Evolutionary conservation across 2,797 vertebrate genomes (phyloP), one percentile per base, ranked within the genome.

Genomic region (Pseudotriccus pelzelni): DNA sequence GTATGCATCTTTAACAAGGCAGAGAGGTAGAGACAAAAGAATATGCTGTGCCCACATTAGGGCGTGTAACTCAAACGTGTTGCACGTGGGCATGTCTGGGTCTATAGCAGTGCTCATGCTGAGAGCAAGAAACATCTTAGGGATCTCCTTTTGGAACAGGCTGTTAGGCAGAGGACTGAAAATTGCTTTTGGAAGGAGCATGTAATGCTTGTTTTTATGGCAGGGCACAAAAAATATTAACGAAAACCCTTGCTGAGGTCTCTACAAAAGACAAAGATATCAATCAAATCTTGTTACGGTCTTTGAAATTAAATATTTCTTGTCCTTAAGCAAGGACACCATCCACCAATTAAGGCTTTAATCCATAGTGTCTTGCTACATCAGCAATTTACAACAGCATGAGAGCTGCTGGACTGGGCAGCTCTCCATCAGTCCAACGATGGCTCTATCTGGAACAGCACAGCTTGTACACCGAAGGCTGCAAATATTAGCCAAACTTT

Each of bases 81-180:
- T 46, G n/a, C 2, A 0, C 16, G 14, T 18, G 13, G 32, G 13
- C 25, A 53, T 0, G 1, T 59, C 46, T 77, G 46, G 23, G 8
- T 67, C 27, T 75, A 12, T 3, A 46, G 47, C 7, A 75, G 30
- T 18, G 30, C 8, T 76, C n/a, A 15, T 36, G 22, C 32, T 44
- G 44, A 19, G 20, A 70, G 32, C 11, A 58, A 72, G 14, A 69
- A 81, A 46, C 30, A 43, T 19, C 23, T n/a, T 7, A 37, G 21
- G 11, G 4, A 16, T 52, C 24, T 58, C 59, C 27, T 75, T 15
- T 50, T 60, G 46, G 20, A 81, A 50, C n/a, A 68, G 7, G 9
- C 6, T 56, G 17, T 22, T 24, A 52, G 46, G 41, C 19, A 80
- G 46, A 6, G 3, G 25, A 23, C 30, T 50, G 49, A 85, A 52